A percentile compares a stretch with the other conserved stretches of the same genome.
Conservation (phyloP, 2,113 vertebrate genomes). For the Eudyptes chrysolophus region DNA sequence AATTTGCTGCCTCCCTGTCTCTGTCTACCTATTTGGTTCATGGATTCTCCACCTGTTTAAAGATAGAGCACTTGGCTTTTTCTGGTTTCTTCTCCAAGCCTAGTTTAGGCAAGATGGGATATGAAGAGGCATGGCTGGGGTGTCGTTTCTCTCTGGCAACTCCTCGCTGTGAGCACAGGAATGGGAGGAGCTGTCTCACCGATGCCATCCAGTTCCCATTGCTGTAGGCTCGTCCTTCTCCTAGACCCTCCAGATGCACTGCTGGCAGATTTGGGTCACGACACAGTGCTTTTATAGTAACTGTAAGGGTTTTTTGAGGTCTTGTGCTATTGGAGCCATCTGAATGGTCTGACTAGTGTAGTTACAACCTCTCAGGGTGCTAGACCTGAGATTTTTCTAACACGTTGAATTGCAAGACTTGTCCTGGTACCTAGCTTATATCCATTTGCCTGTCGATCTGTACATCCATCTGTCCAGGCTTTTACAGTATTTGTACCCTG, state of each 20-base stretch:
- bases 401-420: not conserved
- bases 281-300: not conserved
- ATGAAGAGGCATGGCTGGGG: not conserved
- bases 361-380: not conserved
- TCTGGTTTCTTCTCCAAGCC: not conserved
- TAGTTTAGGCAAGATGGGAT: not conserved
- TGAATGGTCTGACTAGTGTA: not conserved
- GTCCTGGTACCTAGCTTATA: not conserved
- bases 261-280: not conserved
- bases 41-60: not conserved
- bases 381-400: not conserved
- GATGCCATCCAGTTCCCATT: not conserved
- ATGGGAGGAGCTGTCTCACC: not conserved
- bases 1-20: not conserved
- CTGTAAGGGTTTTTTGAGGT: not conserved
- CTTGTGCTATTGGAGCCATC: not conserved
- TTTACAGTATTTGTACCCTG: not conserved
- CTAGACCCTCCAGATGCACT: not conserved
- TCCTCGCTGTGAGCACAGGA: not conserved
- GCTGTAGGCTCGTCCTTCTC: not conserved
- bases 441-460: not conserved
- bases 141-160: not conserved
- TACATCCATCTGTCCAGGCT: not conserved
- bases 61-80: not conserved
- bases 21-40: not conserved